These are phyloP conservation scores for Allolobophora icterica DNA, from an alignment of 2,888 invertebrate genomes.

Conservation along the genomic window DNA sequence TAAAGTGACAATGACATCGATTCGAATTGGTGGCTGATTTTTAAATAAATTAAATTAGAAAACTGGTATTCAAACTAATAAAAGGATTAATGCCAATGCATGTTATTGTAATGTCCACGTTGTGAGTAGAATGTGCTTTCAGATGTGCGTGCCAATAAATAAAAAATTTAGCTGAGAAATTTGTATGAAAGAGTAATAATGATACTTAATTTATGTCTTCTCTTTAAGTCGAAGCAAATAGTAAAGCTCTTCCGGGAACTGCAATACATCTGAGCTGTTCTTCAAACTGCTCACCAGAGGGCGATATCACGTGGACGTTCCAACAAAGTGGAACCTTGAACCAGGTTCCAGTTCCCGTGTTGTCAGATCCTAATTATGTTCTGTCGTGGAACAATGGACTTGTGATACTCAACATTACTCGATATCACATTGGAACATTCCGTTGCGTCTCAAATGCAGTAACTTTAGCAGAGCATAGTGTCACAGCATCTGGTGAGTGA, in stretches of 20 bases:
- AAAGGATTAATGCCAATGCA: no score
- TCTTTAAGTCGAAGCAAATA: not conserved
- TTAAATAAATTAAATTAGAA: no score
- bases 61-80: no score
- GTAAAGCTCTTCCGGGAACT: conserved; percentile 1
- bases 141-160: no score
- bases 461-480: conserved; percentile 6
- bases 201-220: not conserved
- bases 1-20: no score
- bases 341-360: not conserved
- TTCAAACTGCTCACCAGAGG: conserved; percentile 23
- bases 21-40: no score
- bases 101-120: no score
- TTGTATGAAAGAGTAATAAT: not conserved
- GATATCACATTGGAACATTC: conserved; percentile 28
- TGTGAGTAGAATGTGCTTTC: no score
- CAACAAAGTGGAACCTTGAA: not conserved
- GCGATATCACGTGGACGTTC: not conserved
- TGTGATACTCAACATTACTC: conserved; percentile 4
- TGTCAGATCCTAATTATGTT: conserved; percentile 3
- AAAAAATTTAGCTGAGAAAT: no score
- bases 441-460: not conserved
- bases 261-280: conserved; percentile 20
- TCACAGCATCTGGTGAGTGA: conserved; percentile 6
- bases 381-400: conserved; percentile 20